These are phyloP conservation scores for Drosophila colorata DNA, from an alignment of 2,888 invertebrate genomes.

Conservation along the genomic window DNA sequence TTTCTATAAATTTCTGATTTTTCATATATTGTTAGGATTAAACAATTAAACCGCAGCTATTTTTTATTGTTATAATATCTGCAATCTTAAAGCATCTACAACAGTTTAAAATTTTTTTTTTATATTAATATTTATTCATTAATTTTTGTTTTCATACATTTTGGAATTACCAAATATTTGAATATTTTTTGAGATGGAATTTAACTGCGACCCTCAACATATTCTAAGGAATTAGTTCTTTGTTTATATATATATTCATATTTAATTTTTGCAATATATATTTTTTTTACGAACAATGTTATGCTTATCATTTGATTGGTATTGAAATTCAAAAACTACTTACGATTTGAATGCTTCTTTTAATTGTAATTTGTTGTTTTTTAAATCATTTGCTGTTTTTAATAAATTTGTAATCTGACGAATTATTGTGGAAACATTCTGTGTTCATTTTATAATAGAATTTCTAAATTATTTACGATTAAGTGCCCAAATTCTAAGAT, in stretches of 20 bases:
- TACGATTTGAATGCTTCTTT: slow-evolving; percentile 22
- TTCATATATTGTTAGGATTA: slow-evolving; percentile 17
- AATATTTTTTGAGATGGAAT: slow-evolving; percentile 38
- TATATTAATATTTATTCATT: slow-evolving; percentile 6
- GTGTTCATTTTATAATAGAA: not conserved
- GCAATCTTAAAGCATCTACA: slow-evolving; percentile 21
- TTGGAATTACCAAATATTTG: slow-evolving; percentile 24
- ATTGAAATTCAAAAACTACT: slow-evolving; percentile 35
- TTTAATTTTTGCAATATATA: slow-evolving; percentile 10
- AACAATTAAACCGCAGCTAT: slow-evolving; percentile 26
- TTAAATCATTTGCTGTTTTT: slow-evolving; percentile 11
- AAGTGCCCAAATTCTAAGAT: slow-evolving; percentile 2
- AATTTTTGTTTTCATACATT: slow-evolving; percentile 12
- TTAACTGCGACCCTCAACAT: slow-evolving; percentile 49
- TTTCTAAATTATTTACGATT: not conserved
- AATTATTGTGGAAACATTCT: not conserved
- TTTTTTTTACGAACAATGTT: slow-evolving; percentile 30
- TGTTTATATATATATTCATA: slow-evolving; percentile 9
- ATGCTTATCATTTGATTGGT: slow-evolving; percentile 11
- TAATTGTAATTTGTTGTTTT: slow-evolving; percentile 5
- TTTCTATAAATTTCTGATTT: slow-evolving; percentile 3
- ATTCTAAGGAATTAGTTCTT: slow-evolving; percentile 23
- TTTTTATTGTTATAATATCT: slow-evolving; percentile 17
- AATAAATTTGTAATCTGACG: not conserved
- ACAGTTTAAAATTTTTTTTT: slow-evolving; percentile 16